Conservation (phyloP, 2,888 invertebrate genomes). For the Idaea aversata region DNA sequence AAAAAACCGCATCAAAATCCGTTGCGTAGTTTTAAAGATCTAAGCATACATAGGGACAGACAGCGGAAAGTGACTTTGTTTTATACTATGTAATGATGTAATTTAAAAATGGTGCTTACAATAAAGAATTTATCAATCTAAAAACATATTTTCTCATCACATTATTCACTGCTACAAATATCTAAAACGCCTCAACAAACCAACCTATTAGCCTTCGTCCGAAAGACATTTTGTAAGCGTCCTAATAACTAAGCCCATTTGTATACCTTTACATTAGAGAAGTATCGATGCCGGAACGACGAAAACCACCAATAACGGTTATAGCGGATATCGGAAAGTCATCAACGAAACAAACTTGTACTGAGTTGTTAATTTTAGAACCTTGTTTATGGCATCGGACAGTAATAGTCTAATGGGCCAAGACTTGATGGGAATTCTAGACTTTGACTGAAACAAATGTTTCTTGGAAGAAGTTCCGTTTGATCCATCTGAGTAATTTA, state of each 20-base stretch:
- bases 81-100: too few relatives aligned
- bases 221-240: not conserved
- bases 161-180: too few relatives aligned
- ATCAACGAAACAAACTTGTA: slow-evolving; percentile 23
- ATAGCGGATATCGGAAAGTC: slow-evolving; percentile 40
- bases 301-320: not conserved
- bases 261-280: slow-evolving; percentile 13
- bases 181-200: too few relatives aligned
- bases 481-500: not conserved
- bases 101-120: too few relatives aligned
- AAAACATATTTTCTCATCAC: too few relatives aligned
- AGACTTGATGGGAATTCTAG: not conserved
- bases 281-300: not conserved
- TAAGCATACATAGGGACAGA: too few relatives aligned
- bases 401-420: not conserved
- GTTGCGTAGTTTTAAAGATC: too few relatives aligned
- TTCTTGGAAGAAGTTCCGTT: not conserved
- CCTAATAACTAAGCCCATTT: not conserved
- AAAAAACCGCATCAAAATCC: too few relatives aligned
- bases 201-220: not conserved
- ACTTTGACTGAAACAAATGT: not conserved
- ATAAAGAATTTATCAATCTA: too few relatives aligned
- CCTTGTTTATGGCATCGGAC: slow-evolving; percentile 5
- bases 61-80: too few relatives aligned
- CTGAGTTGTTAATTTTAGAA: slow-evolving; percentile 24